Conservation (phyloP, 2,113 vertebrate species). For the Romanogobio albipinnatus region DNA sequence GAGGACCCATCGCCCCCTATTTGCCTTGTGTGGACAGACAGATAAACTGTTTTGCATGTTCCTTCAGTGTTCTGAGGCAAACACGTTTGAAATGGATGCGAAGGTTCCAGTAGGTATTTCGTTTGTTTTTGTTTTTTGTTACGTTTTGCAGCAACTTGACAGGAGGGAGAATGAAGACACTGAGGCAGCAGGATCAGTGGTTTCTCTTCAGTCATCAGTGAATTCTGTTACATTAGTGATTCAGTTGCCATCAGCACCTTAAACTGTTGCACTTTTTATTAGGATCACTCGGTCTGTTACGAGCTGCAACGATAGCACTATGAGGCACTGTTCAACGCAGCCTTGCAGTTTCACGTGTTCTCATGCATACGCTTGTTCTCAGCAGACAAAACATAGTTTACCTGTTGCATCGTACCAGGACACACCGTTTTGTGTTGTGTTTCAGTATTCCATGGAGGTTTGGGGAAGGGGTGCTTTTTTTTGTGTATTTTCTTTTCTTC, state of each 20-base stretch:
- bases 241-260: slow-evolving; percentile 78
- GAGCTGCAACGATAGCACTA: slow-evolving; percentile 61
- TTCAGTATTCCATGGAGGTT: slow-evolving; percentile 67
- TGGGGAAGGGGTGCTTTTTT: slow-evolving; percentile 41
- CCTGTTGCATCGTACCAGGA: slow-evolving; percentile 71
- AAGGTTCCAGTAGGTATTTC: neutral
- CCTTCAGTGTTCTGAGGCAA: slow-evolving; percentile 53
- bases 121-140: neutral
- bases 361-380: slow-evolving; percentile 53
- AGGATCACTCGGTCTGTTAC: slow-evolving; percentile 67
- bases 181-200: slow-evolving; percentile 47
- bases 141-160: slow-evolving; percentile 17
- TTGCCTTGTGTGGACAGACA: slow-evolving; percentile 31
- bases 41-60: slow-evolving; percentile 48
- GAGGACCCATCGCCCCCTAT: neutral
- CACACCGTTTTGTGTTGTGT: slow-evolving; percentile 66
- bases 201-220: slow-evolving; percentile 44
- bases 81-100: slow-evolving; percentile 32
- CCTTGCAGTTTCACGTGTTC: slow-evolving; percentile 50
- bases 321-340: slow-evolving; percentile 60
- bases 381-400: slow-evolving; percentile 66
- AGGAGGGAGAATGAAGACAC: slow-evolving; percentile 35
- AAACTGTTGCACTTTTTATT: slow-evolving; percentile 77
- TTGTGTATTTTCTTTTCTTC: slow-evolving; percentile 55
- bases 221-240: slow-evolving; percentile 59